Evolutionary conservation across 1,140 invertebrate species (phyloP), one percentile per base, ranked within the genome.

Genomic region (Globodera rostochiensis): DNA sequence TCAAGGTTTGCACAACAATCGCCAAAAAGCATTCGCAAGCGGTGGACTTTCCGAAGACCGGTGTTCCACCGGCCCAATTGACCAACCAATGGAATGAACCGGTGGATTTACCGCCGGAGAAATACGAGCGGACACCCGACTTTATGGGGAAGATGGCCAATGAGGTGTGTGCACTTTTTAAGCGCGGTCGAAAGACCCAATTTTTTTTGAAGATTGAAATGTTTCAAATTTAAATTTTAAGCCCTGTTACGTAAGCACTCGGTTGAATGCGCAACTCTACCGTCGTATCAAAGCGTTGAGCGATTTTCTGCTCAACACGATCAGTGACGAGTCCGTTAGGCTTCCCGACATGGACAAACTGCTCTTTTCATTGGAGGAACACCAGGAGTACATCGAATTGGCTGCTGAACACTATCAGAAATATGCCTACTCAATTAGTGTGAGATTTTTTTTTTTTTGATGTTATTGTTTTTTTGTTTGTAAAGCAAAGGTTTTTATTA

Each of bases 21-120:
- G 89, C 88, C 5, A 67, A 53, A 5, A 90, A 87, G 73, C 82
- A 86, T 57, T 73, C 73, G 9, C 73, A 85, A 11, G 85, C 86
- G 13, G 82, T 90, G 1, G 89, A 90, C 77, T 90, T 86, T 79
- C 84, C 85, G 3, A 90, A 90, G 74, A 87, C 84, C n/a, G 89
- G 89, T 11, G 49, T 69, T 11, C 75, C 46, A 13, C 73, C 84
- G 5, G 64, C n/a, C 70, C 77, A 53, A 57, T 64, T 76, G 25
- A 73, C 25, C 36, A 85, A 64, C 0, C 50, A 79, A 8, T 82
- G 81, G 74, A 73, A 47, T 15, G 67, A 53, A 36, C 19, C 2
- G 36, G 45, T 36, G 9, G 84, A 86, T 49, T 15, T 53, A 8
- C 79, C 84, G 15, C 80, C 82, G 21, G 87, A 88, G 79, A 86